Percentiles rank a stretch among this genome's conserved stretches.
Conservation (phyloP, 2,888 invertebrate species). For the Drosophila fulvimacula region DNA sequence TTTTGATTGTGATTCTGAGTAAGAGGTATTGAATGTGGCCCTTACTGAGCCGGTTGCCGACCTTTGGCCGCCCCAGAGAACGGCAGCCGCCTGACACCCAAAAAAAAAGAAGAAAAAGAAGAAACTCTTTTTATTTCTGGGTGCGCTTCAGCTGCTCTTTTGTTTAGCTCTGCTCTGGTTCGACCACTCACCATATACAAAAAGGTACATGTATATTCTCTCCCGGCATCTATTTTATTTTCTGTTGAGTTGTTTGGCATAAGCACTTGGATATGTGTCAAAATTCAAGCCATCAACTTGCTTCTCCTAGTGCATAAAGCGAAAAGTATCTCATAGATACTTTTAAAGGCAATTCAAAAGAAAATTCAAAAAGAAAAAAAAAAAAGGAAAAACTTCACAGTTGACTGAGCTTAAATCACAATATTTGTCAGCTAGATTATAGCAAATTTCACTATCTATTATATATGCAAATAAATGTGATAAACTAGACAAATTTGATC, state of each 20-base stretch:
- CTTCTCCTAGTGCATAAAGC: slow-evolving; percentile 48
- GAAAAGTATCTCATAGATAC: slow-evolving; percentile 42
- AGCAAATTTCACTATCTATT: no score
- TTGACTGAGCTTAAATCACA: background rate
- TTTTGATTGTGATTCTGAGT: slow-evolving; percentile 40
- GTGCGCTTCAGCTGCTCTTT: slow-evolving; percentile 49
- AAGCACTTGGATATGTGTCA: slow-evolving; percentile 73
- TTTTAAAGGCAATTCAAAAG: slow-evolving; percentile 33
- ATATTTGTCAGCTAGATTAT: background rate
- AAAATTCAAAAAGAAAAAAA: no score
- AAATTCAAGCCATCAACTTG: slow-evolving; percentile 71
- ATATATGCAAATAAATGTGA: background rate
- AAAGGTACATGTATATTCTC: slow-evolving; percentile 42
- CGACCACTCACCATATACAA: slow-evolving; percentile 15
- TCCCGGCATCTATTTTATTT: background rate
- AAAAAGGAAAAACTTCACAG: background rate
- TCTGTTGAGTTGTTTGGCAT: slow-evolving; percentile 72
- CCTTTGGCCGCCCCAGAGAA: slow-evolving; percentile 54
- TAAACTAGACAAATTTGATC: background rate
- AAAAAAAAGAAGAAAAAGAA: background rate
- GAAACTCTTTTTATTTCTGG: slow-evolving; percentile 25
- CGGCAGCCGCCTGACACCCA: slow-evolving; percentile 32
- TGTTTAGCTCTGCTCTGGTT: slow-evolving; percentile 58
- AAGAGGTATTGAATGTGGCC: slow-evolving; percentile 65
- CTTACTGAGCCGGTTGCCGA: slow-evolving; percentile 60